Evolutionary conservation across 2,888 invertebrate genomes (phyloP).

Genomic region (Aelia acuminata): DNA sequence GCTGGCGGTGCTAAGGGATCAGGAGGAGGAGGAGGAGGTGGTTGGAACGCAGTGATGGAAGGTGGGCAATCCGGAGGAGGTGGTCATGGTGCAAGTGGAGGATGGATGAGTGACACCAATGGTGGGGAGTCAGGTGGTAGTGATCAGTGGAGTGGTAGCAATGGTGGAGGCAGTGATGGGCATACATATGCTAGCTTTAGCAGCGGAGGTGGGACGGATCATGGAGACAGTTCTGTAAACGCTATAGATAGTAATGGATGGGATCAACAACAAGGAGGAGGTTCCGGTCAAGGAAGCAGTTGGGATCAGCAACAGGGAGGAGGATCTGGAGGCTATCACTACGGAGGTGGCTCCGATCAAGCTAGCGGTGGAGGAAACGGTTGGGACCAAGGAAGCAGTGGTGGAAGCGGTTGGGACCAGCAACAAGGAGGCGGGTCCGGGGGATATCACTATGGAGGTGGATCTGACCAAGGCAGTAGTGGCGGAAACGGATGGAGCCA

Average conservation of each 20-base stretch:
- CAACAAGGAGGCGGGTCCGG: neutral
- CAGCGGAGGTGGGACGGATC: too few relatives aligned
- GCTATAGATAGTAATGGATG: neutral
- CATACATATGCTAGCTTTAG: too few relatives aligned
- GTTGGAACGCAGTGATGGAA: neutral
- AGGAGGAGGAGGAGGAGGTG: constrained; percentile 26
- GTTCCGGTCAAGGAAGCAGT: neutral
- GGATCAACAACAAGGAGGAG: neutral
- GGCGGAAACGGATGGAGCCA: neutral
- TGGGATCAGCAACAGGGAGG: constrained; percentile 11
- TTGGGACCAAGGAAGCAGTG: neutral
- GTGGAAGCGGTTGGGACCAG: neutral
- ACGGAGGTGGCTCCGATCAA: neutral
- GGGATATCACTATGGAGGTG: neutral
- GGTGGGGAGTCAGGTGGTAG: neutral
- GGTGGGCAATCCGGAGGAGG: neutral
- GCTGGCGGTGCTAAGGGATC: constrained; percentile 14
- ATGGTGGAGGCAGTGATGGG: neutral
- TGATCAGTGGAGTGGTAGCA: neutral
- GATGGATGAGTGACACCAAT: too few relatives aligned
- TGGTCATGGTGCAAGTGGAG: neutral
- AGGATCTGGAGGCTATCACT: neutral
- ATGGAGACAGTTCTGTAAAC: too few relatives aligned
- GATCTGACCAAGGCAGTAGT: neutral
- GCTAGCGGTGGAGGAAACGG: neutral